Base-by-base conservation (phyloP, 1,140 invertebrate genomes). In the Pogonus chalceus region DNA sequence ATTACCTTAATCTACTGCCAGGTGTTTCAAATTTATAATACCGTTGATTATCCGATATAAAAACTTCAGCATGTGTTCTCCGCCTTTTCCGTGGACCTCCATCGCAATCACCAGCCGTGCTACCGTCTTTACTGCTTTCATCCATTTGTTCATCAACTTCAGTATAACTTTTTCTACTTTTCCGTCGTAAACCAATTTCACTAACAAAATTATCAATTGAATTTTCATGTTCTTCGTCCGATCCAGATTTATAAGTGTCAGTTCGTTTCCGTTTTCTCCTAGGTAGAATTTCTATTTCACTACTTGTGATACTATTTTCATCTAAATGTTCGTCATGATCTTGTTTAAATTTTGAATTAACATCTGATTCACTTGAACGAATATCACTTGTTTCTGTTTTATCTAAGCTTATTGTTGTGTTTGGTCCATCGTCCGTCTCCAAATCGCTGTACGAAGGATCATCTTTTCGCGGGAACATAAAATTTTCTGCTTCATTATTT, bases 401-500 rank as follows among this genome's bases (percentile, higher is more conserved):
- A 31, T 35, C 23, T 14, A 53, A 22, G 21, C 51, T 57, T 12
- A 23, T 50, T 2, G 56, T 56, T 4, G 57, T 59, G 51, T 69
- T 21, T 51, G 39, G 9, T 48, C 56, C 0, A 14, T 63, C 66
- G 4, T 76, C 69, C 31, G 73, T 76, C 0, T 71, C 64, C 22
- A 73, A 72, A 35, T 69, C 68, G 22, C 64, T 63, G 21, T 66
- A 65, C 53, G 75, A 79, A 0, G 75, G 75, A 12, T 81, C 78
- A 20, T 80, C 77, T 23, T 80, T 76, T 55, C 78, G 80, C 0
- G 84, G 80, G 65, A 90, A 90, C 80, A 90, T 85, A 64, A 89
- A 90, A 49, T 84, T 88, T 59, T 88, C 86, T 0, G 87, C 87
- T 65, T 90, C 87, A 55, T 87, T 83, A 54, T 86, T 89, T 1